These are phyloP conservation scores for Lysandra bellargus DNA, from an alignment of 2,888 invertebrate genomes.

Conservation along the genomic window DNA sequence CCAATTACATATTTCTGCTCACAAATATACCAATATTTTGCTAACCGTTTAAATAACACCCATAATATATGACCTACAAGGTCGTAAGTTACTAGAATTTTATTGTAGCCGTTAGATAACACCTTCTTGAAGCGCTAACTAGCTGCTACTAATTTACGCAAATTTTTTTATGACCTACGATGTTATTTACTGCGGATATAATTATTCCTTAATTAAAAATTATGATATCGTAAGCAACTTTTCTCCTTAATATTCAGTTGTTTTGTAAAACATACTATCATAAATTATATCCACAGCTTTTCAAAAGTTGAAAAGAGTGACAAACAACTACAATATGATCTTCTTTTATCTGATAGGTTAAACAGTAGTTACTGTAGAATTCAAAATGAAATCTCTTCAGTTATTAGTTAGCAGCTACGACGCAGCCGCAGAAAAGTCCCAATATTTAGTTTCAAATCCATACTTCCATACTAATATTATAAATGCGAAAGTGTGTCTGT, in stretches of 20 bases:
- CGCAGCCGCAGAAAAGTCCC: too few relatives aligned
- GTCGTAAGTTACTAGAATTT: not conserved
- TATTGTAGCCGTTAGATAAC: not conserved
- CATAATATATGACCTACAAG: not conserved
- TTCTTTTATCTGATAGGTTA: too few relatives aligned
- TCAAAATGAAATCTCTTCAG: too few relatives aligned
- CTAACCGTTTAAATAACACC: too few relatives aligned
- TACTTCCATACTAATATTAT: too few relatives aligned
- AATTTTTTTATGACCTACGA: not conserved
- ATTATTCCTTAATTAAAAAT: slow-evolving; percentile 3
- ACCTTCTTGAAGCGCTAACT: not conserved
- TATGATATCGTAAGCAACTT: not conserved
- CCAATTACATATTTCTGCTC: too few relatives aligned
- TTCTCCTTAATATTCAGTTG: not conserved
- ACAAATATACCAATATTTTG: too few relatives aligned
- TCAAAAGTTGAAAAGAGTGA: not conserved
- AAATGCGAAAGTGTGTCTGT: too few relatives aligned
- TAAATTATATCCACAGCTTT: not conserved
- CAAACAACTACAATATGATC: too few relatives aligned
- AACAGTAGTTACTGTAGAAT: too few relatives aligned
- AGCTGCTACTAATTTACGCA: not conserved
- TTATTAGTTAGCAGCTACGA: too few relatives aligned
- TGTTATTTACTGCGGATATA: not conserved
- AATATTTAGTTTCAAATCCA: too few relatives aligned
- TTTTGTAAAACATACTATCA: not conserved